Evolutionary conservation across 2,797 vertebrate genomes (phyloP).

Genomic region (Rhabdophis nuchalis): DNA sequence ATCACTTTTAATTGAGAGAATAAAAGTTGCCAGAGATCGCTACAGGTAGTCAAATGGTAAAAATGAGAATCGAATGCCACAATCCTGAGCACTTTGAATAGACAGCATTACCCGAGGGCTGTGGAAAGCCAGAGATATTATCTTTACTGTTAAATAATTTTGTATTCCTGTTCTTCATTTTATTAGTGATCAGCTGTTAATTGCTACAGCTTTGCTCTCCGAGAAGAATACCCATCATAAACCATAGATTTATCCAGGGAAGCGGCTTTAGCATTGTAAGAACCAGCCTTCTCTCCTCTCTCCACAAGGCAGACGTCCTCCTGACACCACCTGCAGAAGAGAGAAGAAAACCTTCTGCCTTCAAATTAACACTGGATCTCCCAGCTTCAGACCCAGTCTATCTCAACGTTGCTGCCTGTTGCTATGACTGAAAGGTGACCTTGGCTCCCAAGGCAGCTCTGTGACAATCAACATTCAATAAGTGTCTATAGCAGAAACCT

Average conservation of each 20-base stretch:
- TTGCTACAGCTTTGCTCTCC: slow-evolving; percentile 21
- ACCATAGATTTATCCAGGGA: slow-evolving; percentile 69
- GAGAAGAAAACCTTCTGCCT: rapidly evolving
- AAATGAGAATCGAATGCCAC: too few species aligned
- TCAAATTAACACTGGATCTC: neutral
- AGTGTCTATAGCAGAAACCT: too few species aligned
- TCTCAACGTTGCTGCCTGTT: neutral
- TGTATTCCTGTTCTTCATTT: too few species aligned
- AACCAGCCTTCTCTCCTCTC: slow-evolving; percentile 58
- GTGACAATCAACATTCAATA: too few species aligned
- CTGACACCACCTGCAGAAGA: slow-evolving; percentile 75
- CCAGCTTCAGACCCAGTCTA: rapidly evolving
- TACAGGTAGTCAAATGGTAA: too few species aligned
- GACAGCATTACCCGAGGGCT: too few species aligned
- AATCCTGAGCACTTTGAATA: too few species aligned
- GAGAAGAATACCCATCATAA: slow-evolving; percentile 54
- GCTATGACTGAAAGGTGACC: neutral
- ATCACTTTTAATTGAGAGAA: neutral
- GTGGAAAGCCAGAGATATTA: too few species aligned
- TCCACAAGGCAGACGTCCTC: slow-evolving; percentile 76
- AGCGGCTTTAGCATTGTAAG: slow-evolving; percentile 56
- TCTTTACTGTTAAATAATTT: too few species aligned
- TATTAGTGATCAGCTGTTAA: too few species aligned
- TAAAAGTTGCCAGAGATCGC: too few species aligned
- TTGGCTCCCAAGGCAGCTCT: neutral